Percentiles rank a stretch among this genome's conserved stretches.
These are phyloP conservation scores for Lytechinus pictus DNA, from an alignment of 35 echinoderm and acorn worm genomes.

Conservation along the genomic window DNA sequence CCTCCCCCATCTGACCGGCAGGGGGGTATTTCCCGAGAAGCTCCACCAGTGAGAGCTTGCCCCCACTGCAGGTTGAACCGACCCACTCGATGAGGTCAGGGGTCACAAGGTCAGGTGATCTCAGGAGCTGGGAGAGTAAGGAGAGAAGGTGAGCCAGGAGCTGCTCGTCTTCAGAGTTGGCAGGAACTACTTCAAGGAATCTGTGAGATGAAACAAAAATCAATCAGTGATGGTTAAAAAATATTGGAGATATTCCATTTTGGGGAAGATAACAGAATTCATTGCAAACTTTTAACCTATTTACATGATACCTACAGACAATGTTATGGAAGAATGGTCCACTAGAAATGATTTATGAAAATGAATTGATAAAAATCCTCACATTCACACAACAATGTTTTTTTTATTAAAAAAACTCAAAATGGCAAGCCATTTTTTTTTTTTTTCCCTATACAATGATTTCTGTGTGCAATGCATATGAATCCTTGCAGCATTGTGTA, in stretches of 20 bases:
- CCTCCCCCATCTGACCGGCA: conserved; percentile 51
- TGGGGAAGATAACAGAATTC: neutral
- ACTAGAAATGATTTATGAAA: no score
- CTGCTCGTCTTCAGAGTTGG: conserved; percentile 72
- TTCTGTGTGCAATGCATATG: no score
- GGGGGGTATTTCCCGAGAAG: conserved; percentile 66
- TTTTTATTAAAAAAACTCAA: no score
- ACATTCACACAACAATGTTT: no score
- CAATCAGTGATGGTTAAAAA: neutral
- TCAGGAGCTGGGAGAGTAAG: conserved; percentile 66
- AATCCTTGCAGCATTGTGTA: no score
- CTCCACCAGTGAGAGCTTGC: conserved; percentile 55
- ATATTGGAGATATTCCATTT: neutral
- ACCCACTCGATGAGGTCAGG: conserved; percentile 68
- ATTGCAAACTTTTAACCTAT: no score
- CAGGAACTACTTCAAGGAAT: conserved; percentile 78
- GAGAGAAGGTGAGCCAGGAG: conserved; percentile 67
- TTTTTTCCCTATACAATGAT: no score
- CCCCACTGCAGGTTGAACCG: conserved; percentile 45
- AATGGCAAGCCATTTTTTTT: no score
- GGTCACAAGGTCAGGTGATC: conserved; percentile 44
- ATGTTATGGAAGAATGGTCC: no score
- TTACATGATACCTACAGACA: no score
- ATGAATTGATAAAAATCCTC: no score
- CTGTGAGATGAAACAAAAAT: neutral